Evolutionary conservation across 2,797 vertebrate species (phyloP).

Genomic region (Phataginus tetradactyla): DNA sequence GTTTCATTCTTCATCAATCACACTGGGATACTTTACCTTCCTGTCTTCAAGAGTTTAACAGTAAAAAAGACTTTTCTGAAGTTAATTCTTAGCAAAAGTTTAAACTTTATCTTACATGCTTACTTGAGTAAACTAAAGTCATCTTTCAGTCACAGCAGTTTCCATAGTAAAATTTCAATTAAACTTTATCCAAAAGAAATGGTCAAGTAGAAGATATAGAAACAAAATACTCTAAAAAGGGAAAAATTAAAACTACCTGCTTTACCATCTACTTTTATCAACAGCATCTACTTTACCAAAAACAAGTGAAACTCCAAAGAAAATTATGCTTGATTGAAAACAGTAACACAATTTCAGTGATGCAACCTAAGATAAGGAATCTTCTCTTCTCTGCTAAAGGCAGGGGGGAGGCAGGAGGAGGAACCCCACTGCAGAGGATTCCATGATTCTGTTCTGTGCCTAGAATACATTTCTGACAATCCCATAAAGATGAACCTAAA

Average conservation of each 20-base stretch:
- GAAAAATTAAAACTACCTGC: background rate
- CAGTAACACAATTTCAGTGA: background rate
- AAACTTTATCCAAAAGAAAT: constrained; percentile 33
- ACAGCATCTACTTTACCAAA: constrained; percentile 9
- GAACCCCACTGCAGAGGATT: background rate
- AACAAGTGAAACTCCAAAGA: constrained; percentile 7
- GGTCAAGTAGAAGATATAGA: background rate
- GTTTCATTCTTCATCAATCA: background rate
- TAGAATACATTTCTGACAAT: background rate
- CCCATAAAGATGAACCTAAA: background rate
- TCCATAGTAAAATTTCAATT: constrained; percentile 36
- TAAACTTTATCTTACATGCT: constrained; percentile 19
- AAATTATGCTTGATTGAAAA: background rate
- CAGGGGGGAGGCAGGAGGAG: accelerated
- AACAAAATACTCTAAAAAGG: constrained; percentile 24
- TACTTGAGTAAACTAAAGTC: background rate
- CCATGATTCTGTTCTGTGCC: background rate
- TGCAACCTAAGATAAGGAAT: background rate
- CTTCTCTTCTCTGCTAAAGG: background rate
- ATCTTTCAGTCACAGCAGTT: background rate
- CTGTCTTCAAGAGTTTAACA: background rate
- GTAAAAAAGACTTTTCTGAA: background rate
- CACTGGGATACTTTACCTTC: background rate
- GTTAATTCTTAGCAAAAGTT: background rate
- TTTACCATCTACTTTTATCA: constrained; percentile 2